Conservation (phyloP, 1,140 invertebrate genomes). For the Oncopodura yosiiana region DNA sequence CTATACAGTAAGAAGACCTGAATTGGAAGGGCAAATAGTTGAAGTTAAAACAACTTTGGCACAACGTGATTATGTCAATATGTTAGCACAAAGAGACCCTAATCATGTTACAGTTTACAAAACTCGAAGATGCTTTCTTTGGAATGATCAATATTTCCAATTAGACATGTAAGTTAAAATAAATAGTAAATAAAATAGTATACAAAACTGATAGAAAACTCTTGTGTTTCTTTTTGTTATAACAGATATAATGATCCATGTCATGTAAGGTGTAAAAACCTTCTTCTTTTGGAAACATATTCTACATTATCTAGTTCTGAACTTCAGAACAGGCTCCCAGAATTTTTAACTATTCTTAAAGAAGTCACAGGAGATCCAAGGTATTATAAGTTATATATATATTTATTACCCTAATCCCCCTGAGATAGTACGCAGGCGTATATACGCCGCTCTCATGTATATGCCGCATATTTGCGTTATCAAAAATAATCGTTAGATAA, state of each 20-base stretch:
- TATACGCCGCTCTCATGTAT: no score
- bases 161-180: conserved; percentile 58
- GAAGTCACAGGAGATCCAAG: conserved; percentile 88
- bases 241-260: conserved; percentile 42
- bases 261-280: conserved; percentile 60
- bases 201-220: no score
- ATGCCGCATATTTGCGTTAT: no score
- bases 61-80: conserved; percentile 85
- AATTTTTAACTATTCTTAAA: conserved; percentile 74
- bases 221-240: no score
- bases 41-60: conserved; percentile 91
- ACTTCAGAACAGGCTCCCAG: conserved; percentile 62
- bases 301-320: conserved; percentile 65
- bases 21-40: conserved; percentile 79
- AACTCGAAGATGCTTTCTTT: conserved; percentile 86
- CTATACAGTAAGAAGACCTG: conserved; percentile 80
- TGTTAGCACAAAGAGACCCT: conserved; percentile 81
- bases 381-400: no score
- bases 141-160: conserved; percentile 81
- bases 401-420: no score
- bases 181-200: no score
- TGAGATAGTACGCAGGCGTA: no score
- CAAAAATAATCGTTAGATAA: no score
- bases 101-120: conserved; percentile 91
- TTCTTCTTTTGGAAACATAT: conserved; percentile 91